A percentile compares a stretch with the other conserved stretches of the same genome.
Conservation (phyloP, 2,797 vertebrate genomes). For the Chiroxiphia lanceolata region DNA sequence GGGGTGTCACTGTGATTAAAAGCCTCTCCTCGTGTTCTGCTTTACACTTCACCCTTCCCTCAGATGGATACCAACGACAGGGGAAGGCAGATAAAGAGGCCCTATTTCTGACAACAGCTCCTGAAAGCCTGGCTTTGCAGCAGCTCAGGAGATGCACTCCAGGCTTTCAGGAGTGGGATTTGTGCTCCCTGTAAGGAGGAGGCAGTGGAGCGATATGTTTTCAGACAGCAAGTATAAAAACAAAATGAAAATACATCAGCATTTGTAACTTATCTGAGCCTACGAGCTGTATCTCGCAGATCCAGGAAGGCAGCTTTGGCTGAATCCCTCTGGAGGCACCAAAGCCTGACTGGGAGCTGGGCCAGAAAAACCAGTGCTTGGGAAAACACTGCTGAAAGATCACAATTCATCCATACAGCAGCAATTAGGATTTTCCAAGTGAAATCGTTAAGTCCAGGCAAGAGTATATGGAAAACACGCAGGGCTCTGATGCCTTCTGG, state of each 20-base stretch:
- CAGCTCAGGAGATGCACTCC: not conserved
- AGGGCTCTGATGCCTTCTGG: not conserved
- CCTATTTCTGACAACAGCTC: not conserved
- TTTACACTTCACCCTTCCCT: not conserved
- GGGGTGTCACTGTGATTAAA: accelerated
- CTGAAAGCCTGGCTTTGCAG: not conserved
- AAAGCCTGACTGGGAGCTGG: constrained; percentile 19
- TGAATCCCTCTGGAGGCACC: not conserved
- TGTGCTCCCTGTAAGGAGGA: not conserved
- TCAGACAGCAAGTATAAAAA: not conserved
- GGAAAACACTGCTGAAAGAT: constrained; percentile 16
- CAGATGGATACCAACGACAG: not conserved
- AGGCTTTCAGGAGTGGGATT: not conserved
- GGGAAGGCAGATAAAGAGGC: not conserved
- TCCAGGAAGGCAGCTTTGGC: constrained; percentile 25
- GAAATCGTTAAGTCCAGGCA: not conserved
- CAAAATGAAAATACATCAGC: not conserved
- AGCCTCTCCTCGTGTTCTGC: not conserved
- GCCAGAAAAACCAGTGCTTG: constrained; percentile 15
- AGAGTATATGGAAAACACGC: not conserved
- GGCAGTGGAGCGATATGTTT: constrained; percentile 1
- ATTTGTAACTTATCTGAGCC: not conserved
- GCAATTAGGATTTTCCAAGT: constrained; percentile 14
- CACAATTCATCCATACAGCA: not conserved
- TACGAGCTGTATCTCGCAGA: not conserved